Evolutionary conservation across 2,888 invertebrate genomes (phyloP).

Genomic region (Euzophera pinguis): DNA sequence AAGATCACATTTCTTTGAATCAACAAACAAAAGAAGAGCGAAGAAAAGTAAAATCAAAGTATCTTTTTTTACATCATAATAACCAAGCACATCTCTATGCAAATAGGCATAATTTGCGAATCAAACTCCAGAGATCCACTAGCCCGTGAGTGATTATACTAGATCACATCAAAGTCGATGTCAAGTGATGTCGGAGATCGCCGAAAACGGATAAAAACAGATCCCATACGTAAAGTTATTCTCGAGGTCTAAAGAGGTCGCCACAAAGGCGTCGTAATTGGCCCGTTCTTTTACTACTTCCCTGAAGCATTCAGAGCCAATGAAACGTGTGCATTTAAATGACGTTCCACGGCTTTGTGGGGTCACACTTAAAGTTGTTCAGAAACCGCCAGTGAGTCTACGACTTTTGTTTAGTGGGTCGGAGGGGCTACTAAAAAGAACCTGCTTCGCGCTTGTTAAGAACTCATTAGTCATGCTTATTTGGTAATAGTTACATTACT

Average conservation of each 20-base stretch:
- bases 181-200: conserved; percentile 25
- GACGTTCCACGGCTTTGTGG: conserved; percentile 77
- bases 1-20: too few species aligned
- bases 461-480: conserved; percentile 72
- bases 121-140: not conserved
- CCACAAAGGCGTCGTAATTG: conserved; percentile 78
- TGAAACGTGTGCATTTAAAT: conserved; percentile 81
- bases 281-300: conserved; percentile 79
- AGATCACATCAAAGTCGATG: conserved; percentile 22
- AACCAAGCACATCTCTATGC: too few species aligned
- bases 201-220: conserved; percentile 57
- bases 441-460: conserved; percentile 62
- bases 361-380: conserved; percentile 75
- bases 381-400: conserved; percentile 62
- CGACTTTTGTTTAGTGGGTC: conserved; percentile 64
- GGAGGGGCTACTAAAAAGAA: conserved; percentile 61
- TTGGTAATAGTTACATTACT: conserved; percentile 39
- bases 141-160: conserved; percentile 13
- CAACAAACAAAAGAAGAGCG: too few species aligned
- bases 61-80: too few species aligned
- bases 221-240: conserved; percentile 70
- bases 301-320: conserved; percentile 79
- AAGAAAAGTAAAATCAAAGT: too few species aligned
- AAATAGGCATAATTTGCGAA: not conserved
- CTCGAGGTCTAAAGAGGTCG: conserved; percentile 73